Conservation (phyloP, 1,140 invertebrate species). For the Drosophila tropicalis region DNA sequence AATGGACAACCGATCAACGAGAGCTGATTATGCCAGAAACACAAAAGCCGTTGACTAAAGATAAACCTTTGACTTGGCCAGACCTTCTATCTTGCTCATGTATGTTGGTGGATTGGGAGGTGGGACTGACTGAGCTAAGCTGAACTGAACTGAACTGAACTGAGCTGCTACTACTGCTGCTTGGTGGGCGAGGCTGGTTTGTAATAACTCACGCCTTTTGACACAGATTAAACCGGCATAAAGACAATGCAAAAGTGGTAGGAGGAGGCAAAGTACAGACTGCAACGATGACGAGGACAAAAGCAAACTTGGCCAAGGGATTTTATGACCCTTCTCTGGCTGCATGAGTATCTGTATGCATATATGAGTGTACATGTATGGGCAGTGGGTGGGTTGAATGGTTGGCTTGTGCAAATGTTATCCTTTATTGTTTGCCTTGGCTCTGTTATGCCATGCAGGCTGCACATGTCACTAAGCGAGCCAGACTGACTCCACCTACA, state of each 20-base stretch:
- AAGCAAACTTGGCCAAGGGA: conserved; percentile 23
- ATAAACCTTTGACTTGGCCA: conserved; percentile 74
- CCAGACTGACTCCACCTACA: conserved; percentile 27
- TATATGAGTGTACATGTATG: neutral
- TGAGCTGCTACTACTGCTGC: conserved; percentile 33
- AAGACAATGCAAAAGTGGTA: conserved; percentile 16
- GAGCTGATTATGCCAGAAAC: conserved; percentile 64
- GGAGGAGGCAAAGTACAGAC: conserved; percentile 19
- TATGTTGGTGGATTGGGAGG: neutral
- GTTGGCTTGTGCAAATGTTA: conserved; percentile 30
- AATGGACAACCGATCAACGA: conserved; percentile 52
- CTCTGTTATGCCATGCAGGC: conserved; percentile 28
- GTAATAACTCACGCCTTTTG: conserved; percentile 81
- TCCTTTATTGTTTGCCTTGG: conserved; percentile 17
- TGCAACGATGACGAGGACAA: conserved; percentile 23
- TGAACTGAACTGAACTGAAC: conserved; percentile 7
- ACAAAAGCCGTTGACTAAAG: conserved; percentile 77
- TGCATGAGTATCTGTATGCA: conserved; percentile 8
- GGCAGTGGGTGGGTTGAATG: neutral
- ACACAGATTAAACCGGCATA: conserved; percentile 79
- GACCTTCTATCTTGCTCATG: conserved; percentile 17
- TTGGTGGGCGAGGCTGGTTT: conserved; percentile 65
- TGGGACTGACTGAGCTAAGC: too few relatives aligned
- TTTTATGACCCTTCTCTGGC: conserved; percentile 20
- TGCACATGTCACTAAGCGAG: conserved; percentile 37